Percentiles rank a stretch among this genome's conserved stretches.
Evolutionary conservation across 2,888 invertebrate species (phyloP).

Genomic region (Caenorhabditis macrosperma): DNA sequence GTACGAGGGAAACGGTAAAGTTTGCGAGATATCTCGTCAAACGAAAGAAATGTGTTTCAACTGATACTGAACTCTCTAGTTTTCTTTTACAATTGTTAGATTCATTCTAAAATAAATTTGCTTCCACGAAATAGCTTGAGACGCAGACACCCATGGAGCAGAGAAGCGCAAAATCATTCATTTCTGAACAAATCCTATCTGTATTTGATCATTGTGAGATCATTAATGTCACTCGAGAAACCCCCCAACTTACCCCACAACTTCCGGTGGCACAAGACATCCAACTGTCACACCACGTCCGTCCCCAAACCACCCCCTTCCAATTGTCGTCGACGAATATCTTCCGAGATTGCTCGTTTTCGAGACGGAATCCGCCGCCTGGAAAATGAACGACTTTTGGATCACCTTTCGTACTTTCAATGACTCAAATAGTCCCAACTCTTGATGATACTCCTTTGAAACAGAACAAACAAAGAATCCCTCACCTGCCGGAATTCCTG

Average conservation of each 20-base stretch:
- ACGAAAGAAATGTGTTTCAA: no score
- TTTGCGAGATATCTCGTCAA: no score
- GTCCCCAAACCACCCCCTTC: slow-evolving; percentile 71
- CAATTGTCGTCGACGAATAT: slow-evolving; percentile 64
- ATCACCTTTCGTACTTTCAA: no score
- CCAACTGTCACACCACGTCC: slow-evolving; percentile 67
- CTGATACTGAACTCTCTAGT: no score
- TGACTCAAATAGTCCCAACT: not conserved
- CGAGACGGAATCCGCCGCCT: slow-evolving; percentile 69
- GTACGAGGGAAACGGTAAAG: not conserved
- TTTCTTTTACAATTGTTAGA: no score
- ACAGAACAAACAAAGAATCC: no score
- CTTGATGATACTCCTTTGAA: not conserved
- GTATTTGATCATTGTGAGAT: not conserved
- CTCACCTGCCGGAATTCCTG: slow-evolving; percentile 48
- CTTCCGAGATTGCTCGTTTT: slow-evolving; percentile 54
- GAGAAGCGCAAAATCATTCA: no score
- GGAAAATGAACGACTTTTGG: not conserved
- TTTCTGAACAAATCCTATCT: no score
- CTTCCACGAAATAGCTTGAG: no score
- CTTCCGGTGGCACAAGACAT: slow-evolving; percentile 71
- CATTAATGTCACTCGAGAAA: not conserved
- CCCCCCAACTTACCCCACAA: slow-evolving; percentile 56
- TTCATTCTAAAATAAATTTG: no score
- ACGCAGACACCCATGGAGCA: no score